phyloP scores from a whole-genome alignment of 1,140 invertebrate species.

The Diachasma alloeum region DNA sequence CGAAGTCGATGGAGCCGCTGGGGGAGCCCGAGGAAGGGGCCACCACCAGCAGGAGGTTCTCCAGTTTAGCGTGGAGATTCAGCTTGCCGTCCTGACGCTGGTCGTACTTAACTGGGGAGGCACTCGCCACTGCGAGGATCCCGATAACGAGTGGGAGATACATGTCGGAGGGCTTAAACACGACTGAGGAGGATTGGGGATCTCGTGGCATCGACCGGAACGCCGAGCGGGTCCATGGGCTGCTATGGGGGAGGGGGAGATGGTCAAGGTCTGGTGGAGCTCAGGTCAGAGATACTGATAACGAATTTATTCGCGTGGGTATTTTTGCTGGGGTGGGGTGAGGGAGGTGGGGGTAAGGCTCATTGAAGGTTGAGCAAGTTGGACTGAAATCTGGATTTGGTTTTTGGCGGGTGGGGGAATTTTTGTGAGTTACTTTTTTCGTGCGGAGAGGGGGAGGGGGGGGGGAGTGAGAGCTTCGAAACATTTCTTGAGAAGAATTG shows the following conservation, averaged over 20 bases:
- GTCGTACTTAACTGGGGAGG: slow-evolving; percentile 53
- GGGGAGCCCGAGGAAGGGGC: slow-evolving; percentile 29
- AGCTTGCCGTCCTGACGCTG: slow-evolving; percentile 62
- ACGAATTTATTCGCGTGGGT: not conserved
- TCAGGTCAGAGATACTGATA: not conserved
- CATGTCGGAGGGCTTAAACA: not conserved
- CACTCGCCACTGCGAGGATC: not conserved
- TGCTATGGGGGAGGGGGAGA: not conserved
- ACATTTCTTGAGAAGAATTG: no score
- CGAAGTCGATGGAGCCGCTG: slow-evolving; percentile 19
- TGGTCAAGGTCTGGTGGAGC: not conserved
- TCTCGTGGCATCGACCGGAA: not conserved
- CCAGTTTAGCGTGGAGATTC: slow-evolving; percentile 59
- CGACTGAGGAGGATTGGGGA: not conserved
- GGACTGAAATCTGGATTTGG: no score
- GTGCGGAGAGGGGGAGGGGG: no score
- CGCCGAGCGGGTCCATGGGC: not conserved
- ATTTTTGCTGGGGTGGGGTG: no score
- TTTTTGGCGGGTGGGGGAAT: no score
- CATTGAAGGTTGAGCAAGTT: not conserved
- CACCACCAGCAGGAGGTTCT: slow-evolving; percentile 59
- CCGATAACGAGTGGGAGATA: not conserved
- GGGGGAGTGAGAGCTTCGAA: no score
- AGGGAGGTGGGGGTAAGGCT: not conserved
- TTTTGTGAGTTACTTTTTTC: no score